These are phyloP conservation scores for Andrena minutula DNA, from an alignment of 2,888 invertebrate genomes.

Conservation along the genomic window DNA sequence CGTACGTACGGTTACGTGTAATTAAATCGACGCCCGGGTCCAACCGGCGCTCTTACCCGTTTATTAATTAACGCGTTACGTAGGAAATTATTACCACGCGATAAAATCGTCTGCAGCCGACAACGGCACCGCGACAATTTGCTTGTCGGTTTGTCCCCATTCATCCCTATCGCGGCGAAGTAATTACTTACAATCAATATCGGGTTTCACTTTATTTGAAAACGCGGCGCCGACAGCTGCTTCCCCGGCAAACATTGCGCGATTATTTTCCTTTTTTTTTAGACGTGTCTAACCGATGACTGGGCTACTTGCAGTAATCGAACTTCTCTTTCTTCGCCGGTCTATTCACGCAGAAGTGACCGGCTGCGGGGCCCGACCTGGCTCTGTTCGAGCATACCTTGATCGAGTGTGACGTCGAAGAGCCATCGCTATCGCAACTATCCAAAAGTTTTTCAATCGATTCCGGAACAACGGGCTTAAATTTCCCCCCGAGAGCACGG, in stretches of 20 bases:
- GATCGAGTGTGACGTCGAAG: constrained; percentile 14
- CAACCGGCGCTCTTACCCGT: constrained; percentile 55
- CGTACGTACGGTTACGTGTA: constrained; percentile 54
- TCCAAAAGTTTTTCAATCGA: constrained; percentile 57
- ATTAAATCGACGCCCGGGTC: constrained; percentile 64
- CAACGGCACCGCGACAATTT: constrained; percentile 42
- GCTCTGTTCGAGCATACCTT: constrained; percentile 5
- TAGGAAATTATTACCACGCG: constrained; percentile 61
- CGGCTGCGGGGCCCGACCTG: background rate
- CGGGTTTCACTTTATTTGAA: constrained; percentile 13
- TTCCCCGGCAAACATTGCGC: background rate
- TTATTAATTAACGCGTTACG: constrained; percentile 73
- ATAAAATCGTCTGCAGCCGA: constrained; percentile 61
- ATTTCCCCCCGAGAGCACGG: constrained; percentile 66
- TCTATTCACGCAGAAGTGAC: constrained; percentile 1
- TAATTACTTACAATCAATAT: constrained; percentile 55
- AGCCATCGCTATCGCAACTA: constrained; percentile 31
- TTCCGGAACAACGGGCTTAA: constrained; percentile 60
- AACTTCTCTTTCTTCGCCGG: background rate
- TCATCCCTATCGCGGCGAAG: background rate
- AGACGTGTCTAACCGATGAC: background rate
- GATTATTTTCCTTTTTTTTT: background rate
- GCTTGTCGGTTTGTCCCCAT: constrained; percentile 36
- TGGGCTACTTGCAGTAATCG: constrained; percentile 19
- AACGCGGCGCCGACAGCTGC: background rate